Percentiles rank a stretch among this genome's conserved stretches.
phyloP scores from a whole-genome alignment of 2,113 vertebrate genomes.

The Elaphurus davidianus region DNA sequence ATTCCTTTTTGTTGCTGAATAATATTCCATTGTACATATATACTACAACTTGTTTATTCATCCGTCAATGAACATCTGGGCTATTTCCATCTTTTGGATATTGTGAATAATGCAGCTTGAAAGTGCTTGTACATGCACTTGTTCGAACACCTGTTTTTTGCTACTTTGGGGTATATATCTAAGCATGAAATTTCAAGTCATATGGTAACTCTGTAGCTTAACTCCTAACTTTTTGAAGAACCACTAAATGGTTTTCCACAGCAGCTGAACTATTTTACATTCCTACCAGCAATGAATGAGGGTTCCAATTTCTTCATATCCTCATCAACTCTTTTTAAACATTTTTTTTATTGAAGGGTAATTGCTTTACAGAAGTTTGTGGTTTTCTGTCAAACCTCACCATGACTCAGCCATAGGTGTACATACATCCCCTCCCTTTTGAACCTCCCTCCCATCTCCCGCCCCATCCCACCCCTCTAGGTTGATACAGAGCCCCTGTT shows the following conservation, averaged over 20 bases:
- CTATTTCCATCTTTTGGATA: neutral
- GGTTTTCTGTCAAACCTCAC: neutral
- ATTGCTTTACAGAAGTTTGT: neutral
- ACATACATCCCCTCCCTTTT: neutral
- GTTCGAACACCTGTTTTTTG: neutral
- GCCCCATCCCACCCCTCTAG: neutral
- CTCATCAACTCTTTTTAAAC: neutral
- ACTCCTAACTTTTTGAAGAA: neutral
- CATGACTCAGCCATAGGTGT: neutral
- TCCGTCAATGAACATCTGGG: neutral
- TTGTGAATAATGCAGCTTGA: neutral
- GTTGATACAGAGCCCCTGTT: neutral
- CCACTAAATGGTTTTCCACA: neutral
- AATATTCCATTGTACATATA: neutral
- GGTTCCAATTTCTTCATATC: neutral
- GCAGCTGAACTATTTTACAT: neutral
- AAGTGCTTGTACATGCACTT: neutral
- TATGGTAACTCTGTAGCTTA: neutral
- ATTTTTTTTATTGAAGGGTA: neutral
- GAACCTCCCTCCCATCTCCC: neutral
- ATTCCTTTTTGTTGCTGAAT: neutral
- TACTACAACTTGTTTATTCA: neutral
- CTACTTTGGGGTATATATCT: neutral
- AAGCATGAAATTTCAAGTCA: neutral
- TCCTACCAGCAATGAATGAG: neutral